Percentiles rank a stretch among this genome's conserved stretches.
Conservation (phyloP, 2,888 invertebrate genomes). For the Metopia argyrocephala region DNA sequence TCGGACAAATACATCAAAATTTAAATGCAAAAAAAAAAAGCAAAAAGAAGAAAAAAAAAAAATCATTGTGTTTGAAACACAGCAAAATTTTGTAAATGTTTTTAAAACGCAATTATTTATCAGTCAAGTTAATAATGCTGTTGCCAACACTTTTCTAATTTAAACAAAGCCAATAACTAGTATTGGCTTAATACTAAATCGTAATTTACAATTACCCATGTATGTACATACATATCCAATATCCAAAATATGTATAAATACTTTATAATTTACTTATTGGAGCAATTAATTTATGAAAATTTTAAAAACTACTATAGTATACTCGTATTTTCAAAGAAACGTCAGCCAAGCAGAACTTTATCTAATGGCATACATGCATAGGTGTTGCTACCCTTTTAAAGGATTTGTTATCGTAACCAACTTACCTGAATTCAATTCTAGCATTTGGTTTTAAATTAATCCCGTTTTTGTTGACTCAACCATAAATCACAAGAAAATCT, state of each 20-base stretch:
- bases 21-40: neutral
- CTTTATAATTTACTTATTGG: conserved; percentile 43
- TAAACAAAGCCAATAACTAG: conserved; percentile 10
- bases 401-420: neutral
- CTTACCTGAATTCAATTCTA: neutral
- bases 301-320: neutral
- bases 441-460: neutral
- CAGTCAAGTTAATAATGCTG: conserved; percentile 8
- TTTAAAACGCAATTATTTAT: conserved; percentile 45
- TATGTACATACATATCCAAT: too few species aligned
- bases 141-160: conserved; percentile 12
- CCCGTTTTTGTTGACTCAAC: neutral
- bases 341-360: neutral
- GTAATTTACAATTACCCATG: conserved; percentile 32
- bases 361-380: neutral
- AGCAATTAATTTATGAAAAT: conserved; percentile 40
- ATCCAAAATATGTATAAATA: too few species aligned
- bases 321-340: neutral
- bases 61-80: conserved; percentile 8
- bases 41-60: neutral
- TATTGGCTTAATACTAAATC: conserved; percentile 25
- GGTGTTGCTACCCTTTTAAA: neutral
- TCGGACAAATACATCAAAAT: conserved; percentile 21
- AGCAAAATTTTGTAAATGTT: conserved; percentile 38
- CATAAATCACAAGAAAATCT: neutral